phyloP scores from a whole-genome alignment of 2,888 invertebrate species.

The Sylvicola cinctus region DNA sequence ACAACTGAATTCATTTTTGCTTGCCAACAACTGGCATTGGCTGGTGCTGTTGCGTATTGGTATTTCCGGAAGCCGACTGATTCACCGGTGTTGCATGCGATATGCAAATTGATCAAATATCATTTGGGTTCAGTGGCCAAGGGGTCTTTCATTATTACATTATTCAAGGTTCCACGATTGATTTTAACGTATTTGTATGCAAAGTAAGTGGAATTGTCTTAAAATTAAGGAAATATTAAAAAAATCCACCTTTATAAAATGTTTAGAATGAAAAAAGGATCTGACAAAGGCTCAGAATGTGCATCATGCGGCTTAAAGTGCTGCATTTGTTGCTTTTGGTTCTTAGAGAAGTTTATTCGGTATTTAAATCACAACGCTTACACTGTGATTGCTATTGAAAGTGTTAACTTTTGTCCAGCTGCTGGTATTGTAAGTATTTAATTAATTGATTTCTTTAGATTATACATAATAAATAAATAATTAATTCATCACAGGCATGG shows the following conservation, averaged over 20 bases:
- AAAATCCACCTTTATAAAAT: background rate
- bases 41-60: conserved; percentile 86
- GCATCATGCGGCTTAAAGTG: conserved; percentile 55
- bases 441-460: conserved; percentile 1
- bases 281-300: conserved; percentile 52
- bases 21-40: conserved; percentile 85
- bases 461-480: conserved; percentile 3
- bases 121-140: conserved; percentile 91
- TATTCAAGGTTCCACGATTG: conserved; percentile 78
- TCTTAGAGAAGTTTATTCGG: conserved; percentile 76
- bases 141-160: conserved; percentile 80
- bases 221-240: background rate
- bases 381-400: conserved; percentile 81
- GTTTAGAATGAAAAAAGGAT: conserved; percentile 39
- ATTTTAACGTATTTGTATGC: conserved; percentile 76
- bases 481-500: conserved; percentile 45
- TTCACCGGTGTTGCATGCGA: conserved; percentile 46
- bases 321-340: conserved; percentile 79
- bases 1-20: conserved; percentile 84
- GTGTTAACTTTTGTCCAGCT: conserved; percentile 76
- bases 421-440: conserved; percentile 52
- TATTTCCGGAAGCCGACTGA: conserved; percentile 70
- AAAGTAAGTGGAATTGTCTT: conserved; percentile 39
- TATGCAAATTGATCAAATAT: conserved; percentile 60
- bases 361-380: conserved; percentile 91